Evolutionary conservation across 2,113 vertebrate genomes (phyloP).

Genomic region (Monarcha castaneiventris): DNA sequence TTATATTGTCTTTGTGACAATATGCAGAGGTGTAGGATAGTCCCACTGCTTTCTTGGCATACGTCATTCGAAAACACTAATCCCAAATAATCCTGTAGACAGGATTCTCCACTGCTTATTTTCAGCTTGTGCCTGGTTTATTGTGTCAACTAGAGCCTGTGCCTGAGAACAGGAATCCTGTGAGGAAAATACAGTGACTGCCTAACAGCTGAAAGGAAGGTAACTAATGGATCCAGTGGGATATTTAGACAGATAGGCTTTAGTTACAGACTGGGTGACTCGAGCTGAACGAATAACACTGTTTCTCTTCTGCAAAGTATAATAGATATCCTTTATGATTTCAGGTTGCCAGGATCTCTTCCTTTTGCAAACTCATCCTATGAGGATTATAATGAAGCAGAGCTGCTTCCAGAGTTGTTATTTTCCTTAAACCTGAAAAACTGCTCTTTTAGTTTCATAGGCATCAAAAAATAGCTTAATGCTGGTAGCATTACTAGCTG

Average conservation of each 20-base stretch:
- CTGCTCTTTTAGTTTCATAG: background rate
- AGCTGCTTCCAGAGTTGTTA: background rate
- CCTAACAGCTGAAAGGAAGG: background rate
- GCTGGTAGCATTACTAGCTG: background rate
- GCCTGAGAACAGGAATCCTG: background rate
- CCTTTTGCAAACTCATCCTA: background rate
- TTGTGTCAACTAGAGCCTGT: background rate
- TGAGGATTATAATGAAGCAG: slow-evolving; percentile 14
- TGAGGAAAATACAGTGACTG: background rate
- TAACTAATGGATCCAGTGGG: background rate
- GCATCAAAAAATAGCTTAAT: background rate
- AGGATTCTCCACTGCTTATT: background rate
- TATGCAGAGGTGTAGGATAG: background rate
- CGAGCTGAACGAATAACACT: background rate
- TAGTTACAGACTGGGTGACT: background rate
- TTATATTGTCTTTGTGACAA: background rate
- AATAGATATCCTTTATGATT: background rate
- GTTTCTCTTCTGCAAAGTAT: background rate
- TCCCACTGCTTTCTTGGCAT: background rate
- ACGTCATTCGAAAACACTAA: background rate
- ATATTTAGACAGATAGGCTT: slow-evolving; percentile 1
- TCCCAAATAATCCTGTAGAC: background rate
- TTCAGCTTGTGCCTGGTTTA: background rate
- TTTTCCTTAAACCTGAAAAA: slow-evolving; percentile 21
- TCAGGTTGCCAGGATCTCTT: background rate